Conservation (phyloP, 2,797 vertebrate genomes). For the Phylloscopus collybita region DNA sequence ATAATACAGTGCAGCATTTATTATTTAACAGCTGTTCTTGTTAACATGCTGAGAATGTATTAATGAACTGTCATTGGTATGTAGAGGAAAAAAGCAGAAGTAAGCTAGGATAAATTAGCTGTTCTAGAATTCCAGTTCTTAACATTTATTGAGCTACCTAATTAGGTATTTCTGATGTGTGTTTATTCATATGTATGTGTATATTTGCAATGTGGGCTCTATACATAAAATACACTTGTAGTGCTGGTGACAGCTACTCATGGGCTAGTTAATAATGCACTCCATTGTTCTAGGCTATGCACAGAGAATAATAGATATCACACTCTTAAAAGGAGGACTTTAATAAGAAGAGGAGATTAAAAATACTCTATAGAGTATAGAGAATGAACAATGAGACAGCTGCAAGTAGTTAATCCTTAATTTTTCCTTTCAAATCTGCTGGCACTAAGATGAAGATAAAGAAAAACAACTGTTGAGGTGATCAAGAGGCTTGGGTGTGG, state of each 20-base stretch:
- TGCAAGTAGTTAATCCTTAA: constrained; percentile 11
- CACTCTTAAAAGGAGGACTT: background rate
- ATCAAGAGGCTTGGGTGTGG: background rate
- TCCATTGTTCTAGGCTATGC: background rate
- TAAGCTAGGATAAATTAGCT: background rate
- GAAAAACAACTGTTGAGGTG: background rate
- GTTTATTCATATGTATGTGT: background rate
- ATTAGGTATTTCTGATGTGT: background rate
- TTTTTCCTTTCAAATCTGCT: constrained; percentile 16
- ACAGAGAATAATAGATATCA: background rate
- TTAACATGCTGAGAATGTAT: constrained; percentile 61
- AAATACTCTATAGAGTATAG: background rate
- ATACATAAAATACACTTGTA: background rate
- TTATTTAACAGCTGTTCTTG: constrained; percentile 59
- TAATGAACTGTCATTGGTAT: constrained; percentile 6
- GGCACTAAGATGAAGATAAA: background rate
- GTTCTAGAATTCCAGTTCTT: background rate
- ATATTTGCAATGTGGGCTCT: background rate
- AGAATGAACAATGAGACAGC: constrained; percentile 12
- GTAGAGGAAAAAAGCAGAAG: background rate
- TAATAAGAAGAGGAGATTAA: background rate
- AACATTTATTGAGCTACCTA: background rate
- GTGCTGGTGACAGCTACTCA: background rate
- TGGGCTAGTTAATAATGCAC: background rate
- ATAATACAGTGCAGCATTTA: constrained; percentile 48